phyloP scores from a whole-genome alignment of 2,888 invertebrate genomes.

The Rutpela maculata region DNA sequence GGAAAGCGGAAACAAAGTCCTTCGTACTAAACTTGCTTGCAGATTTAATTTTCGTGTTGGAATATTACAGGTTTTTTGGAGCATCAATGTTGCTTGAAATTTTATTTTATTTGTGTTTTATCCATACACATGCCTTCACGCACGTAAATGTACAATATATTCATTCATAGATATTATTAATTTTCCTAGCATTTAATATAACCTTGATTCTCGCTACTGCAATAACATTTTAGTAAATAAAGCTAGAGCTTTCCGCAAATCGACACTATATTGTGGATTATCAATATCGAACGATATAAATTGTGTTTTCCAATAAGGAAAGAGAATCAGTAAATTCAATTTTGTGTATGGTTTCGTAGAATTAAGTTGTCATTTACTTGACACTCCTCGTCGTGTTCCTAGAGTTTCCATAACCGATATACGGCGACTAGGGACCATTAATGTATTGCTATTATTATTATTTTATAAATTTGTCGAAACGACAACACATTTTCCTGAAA shows the following conservation, averaged over 20 bases:
- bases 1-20: conserved; percentile 13
- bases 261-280: not conserved
- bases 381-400: not conserved
- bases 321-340: not conserved
- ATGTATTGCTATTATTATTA: no score
- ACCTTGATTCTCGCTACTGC: no score
- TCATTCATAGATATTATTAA: no score
- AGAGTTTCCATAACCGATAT: not conserved
- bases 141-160: no score
- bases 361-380: not conserved
- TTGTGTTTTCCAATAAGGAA: not conserved
- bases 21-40: not conserved
- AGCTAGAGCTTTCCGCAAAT: no score
- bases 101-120: not conserved
- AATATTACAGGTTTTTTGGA: conserved; percentile 23
- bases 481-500: no score
- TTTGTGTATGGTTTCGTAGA: not conserved
- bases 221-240: no score
- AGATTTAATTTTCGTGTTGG: conserved; percentile 22
- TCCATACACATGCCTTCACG: not conserved
- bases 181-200: no score
- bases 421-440: not conserved
- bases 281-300: not conserved
- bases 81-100: not conserved
- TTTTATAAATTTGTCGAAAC: no score